Evolutionary conservation across 1,140 invertebrate species (phyloP).

Genomic region (Cotesia glomerata): DNA sequence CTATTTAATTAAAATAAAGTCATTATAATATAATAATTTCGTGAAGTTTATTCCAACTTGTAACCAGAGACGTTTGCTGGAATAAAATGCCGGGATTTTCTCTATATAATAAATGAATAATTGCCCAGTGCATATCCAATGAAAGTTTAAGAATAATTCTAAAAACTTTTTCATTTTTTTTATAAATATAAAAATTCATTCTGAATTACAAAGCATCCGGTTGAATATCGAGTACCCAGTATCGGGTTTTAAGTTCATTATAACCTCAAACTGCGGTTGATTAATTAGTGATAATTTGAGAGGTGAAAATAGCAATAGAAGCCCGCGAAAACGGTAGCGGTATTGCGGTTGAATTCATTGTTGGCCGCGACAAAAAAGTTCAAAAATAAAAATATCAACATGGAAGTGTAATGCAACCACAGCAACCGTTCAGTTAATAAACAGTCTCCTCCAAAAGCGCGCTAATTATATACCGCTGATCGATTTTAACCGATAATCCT

Average conservation of each 20-base stretch:
- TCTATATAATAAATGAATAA: too few species aligned
- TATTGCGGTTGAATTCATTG: neutral
- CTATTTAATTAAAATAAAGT: too few species aligned
- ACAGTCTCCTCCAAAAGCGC: neutral
- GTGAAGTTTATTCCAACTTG: too few species aligned
- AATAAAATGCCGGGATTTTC: too few species aligned
- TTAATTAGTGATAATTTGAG: neutral
- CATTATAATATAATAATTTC: too few species aligned
- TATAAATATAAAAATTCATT: too few species aligned
- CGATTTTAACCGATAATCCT: neutral
- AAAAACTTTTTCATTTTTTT: too few species aligned
- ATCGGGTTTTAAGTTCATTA: neutral
- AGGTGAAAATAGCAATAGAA: neutral
- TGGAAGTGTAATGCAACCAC: neutral
- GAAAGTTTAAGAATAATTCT: too few species aligned
- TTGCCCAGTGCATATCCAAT: too few species aligned
- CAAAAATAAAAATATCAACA: neutral
- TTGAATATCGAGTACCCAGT: too few species aligned
- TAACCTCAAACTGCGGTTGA: neutral
- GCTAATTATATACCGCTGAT: neutral
- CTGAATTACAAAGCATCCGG: too few species aligned
- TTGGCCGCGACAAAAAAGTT: neutral
- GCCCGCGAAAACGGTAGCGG: neutral
- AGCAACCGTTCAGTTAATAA: neutral
- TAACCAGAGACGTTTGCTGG: too few species aligned